Evolutionary conservation across 2,113 vertebrate genomes (phyloP).

Genomic region (Mystacornis crossleyi): DNA sequence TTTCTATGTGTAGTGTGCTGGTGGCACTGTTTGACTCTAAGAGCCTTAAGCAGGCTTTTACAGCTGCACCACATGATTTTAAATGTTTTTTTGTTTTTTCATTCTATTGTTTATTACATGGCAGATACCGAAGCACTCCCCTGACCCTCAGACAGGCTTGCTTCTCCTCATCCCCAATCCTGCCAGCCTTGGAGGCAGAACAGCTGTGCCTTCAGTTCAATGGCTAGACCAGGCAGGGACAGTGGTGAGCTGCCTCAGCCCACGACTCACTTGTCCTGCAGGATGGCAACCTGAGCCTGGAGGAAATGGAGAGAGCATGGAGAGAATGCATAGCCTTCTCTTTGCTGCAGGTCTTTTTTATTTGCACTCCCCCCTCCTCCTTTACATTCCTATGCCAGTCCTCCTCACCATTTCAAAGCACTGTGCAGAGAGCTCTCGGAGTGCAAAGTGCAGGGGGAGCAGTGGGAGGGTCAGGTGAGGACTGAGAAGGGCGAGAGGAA

Average conservation of each 20-base stretch:
- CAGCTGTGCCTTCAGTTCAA: neutral
- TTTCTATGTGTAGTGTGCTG: neutral
- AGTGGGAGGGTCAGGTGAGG: conserved; percentile 12
- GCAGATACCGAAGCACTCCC: neutral
- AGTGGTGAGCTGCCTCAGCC: neutral
- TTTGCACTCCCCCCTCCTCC: neutral
- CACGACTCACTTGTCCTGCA: neutral
- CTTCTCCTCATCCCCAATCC: neutral
- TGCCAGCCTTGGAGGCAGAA: neutral
- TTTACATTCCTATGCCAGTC: neutral
- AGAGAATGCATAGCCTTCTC: neutral
- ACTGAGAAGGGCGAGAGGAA: conserved; percentile 16
- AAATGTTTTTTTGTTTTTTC: neutral
- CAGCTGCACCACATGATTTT: neutral
- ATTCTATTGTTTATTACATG: neutral
- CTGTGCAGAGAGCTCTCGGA: neutral
- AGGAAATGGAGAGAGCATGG: neutral
- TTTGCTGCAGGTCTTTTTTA: neutral
- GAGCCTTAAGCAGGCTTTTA: neutral
- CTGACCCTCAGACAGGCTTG: neutral
- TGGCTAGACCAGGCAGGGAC: neutral
- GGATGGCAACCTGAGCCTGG: neutral
- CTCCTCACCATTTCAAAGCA: neutral
- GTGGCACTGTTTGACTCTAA: neutral
- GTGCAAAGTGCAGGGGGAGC: neutral